A percentile compares a stretch with the other conserved stretches of the same genome.
Evolutionary conservation across 2,113 vertebrate genomes (phyloP).

Genomic region (Paramisgurnus dabryanus): DNA sequence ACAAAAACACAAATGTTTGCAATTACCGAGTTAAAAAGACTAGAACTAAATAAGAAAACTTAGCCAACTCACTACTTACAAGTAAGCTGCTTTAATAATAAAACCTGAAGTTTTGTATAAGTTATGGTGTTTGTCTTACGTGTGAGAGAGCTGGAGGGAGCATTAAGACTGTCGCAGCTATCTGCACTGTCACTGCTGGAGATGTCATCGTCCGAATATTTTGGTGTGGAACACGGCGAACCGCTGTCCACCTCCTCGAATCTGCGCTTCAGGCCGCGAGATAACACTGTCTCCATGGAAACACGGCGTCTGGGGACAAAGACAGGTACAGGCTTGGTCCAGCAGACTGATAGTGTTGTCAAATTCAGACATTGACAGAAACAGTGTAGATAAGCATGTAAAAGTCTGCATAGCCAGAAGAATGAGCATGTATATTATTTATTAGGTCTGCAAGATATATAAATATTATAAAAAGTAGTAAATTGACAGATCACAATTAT

Average conservation of each 20-base stretch:
- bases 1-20: neutral
- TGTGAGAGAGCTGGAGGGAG: slow-evolving; percentile 81
- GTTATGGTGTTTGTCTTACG: slow-evolving; percentile 78
- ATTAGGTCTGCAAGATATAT: too few relatives aligned
- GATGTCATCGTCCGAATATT: slow-evolving; percentile 92
- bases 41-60: too few relatives aligned
- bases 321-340: slow-evolving; percentile 7
- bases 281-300: slow-evolving; percentile 84
- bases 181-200: slow-evolving; percentile 96
- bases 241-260: slow-evolving; percentile 88
- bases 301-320: slow-evolving; percentile 62
- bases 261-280: slow-evolving; percentile 86
- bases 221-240: slow-evolving; percentile 83
- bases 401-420: neutral
- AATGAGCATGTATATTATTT: neutral
- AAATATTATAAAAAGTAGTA: too few relatives aligned
- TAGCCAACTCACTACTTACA: too few relatives aligned
- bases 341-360: neutral
- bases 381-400: neutral
- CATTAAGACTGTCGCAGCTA: slow-evolving; percentile 96
- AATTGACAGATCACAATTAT: too few relatives aligned
- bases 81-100: neutral
- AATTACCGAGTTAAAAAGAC: neutral
- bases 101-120: neutral
- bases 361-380: slow-evolving; percentile 5